Evolutionary conservation across 2,888 invertebrate species (phyloP), one percentile per base, ranked within the genome.

Genomic region (Leptinotarsa tumamoca): DNA sequence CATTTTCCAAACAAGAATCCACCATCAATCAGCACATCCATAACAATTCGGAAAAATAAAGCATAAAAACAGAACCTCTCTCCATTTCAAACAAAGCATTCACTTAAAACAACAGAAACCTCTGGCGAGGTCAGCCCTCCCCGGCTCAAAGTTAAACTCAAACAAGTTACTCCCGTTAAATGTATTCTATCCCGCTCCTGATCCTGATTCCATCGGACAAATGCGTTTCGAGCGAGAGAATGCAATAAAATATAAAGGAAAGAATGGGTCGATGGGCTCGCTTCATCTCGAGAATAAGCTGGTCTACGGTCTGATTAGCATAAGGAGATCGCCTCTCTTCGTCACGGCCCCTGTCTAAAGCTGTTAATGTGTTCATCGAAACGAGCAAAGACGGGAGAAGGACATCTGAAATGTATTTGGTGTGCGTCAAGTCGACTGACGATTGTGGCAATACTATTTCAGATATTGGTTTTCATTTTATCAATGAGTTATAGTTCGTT

Each of bases 361-460:
- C 85, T 84, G 86, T 85, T 86, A 85, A 86, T 85, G 86, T 86
- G 85, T 84, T 86, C 86, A 85, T 86, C 84, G 83, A 81, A 80
- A 82, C 80, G 81, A 80, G 75, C 72, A 71, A 76, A 80, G 76
- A 81, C 73, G 74, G 77, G 77, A 78, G 77, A 76, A 76, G 78
- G 72, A 77, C 77, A 74, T 76, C 77, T 78, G 77, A 78, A 78
- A 75, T 63, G 71, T 51, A 51, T 49, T 63, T 10, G 78, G 67
- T 5, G 33, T 17, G 21, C 17, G 71, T 78, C 73, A 76, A 78
- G 68, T 69, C 78, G 68, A 73, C 75, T 70, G 52, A 43, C 3
- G 5, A 15, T n/a, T 63, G 43, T 2, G 4, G 17, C 18, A 21
- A 52, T 21, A 71, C 14, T 50, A 23, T 43, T 56, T 17, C n/a